phyloP scores from a whole-genome alignment of 2,888 invertebrate genomes.

The Lomographa bimaculata region DNA sequence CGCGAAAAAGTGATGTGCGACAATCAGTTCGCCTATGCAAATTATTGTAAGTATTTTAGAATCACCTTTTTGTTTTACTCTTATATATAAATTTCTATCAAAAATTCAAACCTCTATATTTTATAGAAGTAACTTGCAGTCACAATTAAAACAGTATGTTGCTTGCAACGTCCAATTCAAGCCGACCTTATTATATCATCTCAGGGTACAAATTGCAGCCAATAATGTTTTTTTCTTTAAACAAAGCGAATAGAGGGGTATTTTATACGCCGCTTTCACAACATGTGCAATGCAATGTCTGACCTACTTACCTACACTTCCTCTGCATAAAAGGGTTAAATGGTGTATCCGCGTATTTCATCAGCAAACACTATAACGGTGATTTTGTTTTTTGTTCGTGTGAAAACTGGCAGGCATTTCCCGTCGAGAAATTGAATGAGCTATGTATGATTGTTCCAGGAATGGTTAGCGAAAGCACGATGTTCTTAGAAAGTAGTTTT shows the following conservation, averaged over 20 bases:
- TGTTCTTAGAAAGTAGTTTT: neutral
- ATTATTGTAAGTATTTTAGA: too few species aligned
- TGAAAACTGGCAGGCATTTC: conserved; percentile 40
- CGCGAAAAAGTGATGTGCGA: too few species aligned
- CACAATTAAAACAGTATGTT: too few species aligned
- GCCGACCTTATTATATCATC: conserved; percentile 40
- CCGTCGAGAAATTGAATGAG: conserved; percentile 16
- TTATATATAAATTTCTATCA: too few species aligned
- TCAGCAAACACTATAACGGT: conserved; percentile 45
- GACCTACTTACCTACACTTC: conserved; percentile 81
- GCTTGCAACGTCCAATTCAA: conserved; percentile 44
- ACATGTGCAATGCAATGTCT: conserved; percentile 79
- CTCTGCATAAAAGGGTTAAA: conserved; percentile 77
- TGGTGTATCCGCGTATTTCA: conserved; percentile 68
- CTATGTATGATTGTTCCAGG: conserved; percentile 20
- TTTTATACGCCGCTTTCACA: conserved; percentile 79
- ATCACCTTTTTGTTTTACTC: too few species aligned
- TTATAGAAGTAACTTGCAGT: too few species aligned
- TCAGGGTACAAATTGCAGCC: conserved; percentile 78
- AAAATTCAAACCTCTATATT: too few species aligned
- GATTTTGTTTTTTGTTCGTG: conserved; percentile 44
- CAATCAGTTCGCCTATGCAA: too few species aligned
- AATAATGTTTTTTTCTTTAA: conserved; percentile 76
- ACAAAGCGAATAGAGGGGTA: conserved; percentile 73
- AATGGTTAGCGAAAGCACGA: conserved; percentile 8